Evolutionary conservation across 1,140 invertebrate species (phyloP).

Genomic region (Lepidotrigona ventralis): DNA sequence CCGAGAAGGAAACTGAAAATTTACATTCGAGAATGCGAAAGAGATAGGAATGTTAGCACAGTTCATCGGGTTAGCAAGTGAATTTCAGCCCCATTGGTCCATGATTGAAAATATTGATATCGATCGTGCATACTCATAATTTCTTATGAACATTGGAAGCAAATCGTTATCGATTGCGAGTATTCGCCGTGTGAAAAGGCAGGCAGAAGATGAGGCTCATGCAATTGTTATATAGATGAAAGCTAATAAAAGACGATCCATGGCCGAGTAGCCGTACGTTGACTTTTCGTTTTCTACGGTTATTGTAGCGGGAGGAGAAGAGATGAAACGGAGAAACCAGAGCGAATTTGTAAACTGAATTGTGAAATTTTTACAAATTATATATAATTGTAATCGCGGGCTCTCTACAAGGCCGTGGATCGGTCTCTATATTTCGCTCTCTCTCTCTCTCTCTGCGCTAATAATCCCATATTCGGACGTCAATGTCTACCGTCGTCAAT

Average conservation of each 20-base stretch:
- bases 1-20: background rate
- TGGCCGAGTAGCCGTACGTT: background rate
- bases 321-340: no score
- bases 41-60: background rate
- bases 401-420: background rate
- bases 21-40: no score
- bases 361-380: no score
- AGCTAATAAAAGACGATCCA: background rate
- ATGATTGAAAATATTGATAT: background rate
- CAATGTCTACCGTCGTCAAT: constrained; percentile 84
- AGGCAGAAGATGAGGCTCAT: background rate
- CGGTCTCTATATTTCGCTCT: no score
- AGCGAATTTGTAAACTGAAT: no score
- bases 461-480: constrained; percentile 42
- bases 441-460: background rate
- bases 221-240: background rate
- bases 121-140: background rate
- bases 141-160: background rate
- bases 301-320: no score
- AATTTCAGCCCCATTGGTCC: background rate
- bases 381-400: no score
- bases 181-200: background rate
- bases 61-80: background rate
- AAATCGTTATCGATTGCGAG: background rate
- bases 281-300: no score